Evolutionary conservation across 2,888 invertebrate genomes (phyloP).

Genomic region (Opisthograptis luteolata): DNA sequence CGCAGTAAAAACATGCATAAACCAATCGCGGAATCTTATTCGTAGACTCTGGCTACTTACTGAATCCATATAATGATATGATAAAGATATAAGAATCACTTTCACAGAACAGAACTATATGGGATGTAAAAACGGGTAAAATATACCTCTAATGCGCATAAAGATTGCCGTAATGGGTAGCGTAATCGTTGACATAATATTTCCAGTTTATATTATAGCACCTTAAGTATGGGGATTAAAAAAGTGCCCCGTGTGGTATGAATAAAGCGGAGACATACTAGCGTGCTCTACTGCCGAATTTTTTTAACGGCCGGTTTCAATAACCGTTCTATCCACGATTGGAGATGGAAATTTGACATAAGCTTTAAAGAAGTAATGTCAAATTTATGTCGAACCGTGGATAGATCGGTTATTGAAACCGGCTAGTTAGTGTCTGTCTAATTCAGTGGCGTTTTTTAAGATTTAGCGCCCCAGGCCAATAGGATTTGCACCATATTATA

Average conservation of each 20-base stretch:
- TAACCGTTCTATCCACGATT: no score
- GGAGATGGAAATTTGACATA: no score
- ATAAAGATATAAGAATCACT: conserved; percentile 30
- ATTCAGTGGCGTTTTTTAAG: no score
- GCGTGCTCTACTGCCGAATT: not conserved
- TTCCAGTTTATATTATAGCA: conserved; percentile 20
- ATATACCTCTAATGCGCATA: conserved; percentile 22
- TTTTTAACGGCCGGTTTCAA: no score
- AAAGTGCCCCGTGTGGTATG: conserved; percentile 8
- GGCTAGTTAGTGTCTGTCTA: no score
- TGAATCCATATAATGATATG: conserved; percentile 20
- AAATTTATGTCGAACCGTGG: no score
- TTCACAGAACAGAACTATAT: conserved; percentile 28
- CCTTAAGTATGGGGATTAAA: conserved; percentile 1
- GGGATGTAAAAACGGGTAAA: conserved; percentile 23
- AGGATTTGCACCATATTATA: no score
- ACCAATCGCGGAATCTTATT: not conserved
- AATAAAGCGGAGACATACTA: conserved; percentile 3
- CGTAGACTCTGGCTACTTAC: conserved; percentile 1
- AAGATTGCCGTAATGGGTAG: conserved; percentile 25
- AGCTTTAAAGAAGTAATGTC: no score
- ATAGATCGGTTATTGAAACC: no score
- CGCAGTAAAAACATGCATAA: conserved; percentile 7
- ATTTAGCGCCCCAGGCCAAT: no score
- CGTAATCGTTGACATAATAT: conserved; percentile 23